Conservation (phyloP, 2,888 invertebrate genomes). For the Acanthopleura granulata region DNA sequence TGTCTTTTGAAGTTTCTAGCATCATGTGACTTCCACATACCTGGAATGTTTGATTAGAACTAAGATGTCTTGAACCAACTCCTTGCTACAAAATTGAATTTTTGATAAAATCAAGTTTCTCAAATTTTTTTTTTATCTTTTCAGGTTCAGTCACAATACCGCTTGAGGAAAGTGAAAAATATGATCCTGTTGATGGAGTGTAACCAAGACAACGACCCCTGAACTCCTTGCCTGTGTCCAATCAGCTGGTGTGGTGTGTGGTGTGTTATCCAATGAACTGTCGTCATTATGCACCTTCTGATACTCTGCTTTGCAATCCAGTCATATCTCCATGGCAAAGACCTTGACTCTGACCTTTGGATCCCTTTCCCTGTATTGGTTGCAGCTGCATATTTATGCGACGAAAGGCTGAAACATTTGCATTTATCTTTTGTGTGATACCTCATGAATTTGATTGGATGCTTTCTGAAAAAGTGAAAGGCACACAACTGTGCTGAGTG, state of each 20-base stretch:
- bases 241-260: too few relatives aligned
- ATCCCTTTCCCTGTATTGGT: too few relatives aligned
- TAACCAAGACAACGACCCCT: constrained; percentile 17
- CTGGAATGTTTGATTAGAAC: too few relatives aligned
- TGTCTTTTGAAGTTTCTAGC: too few relatives aligned
- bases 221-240: too few relatives aligned
- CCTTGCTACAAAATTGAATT: neutral
- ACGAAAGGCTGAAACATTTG: neutral
- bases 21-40: too few relatives aligned
- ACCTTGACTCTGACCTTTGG: too few relatives aligned
- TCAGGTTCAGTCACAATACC: constrained; percentile 41
- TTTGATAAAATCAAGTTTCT: neutral
- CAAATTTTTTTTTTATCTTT: constrained; percentile 19
- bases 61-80: neutral
- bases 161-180: constrained; percentile 33
- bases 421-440: neutral
- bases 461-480: neutral
- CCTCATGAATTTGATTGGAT: neutral
- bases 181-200: constrained; percentile 37
- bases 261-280: too few relatives aligned
- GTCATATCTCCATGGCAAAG: too few relatives aligned
- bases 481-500: neutral
- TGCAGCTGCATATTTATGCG: too few relatives aligned
- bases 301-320: too few relatives aligned
- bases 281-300: too few relatives aligned